A percentile compares a stretch with the other conserved stretches of the same genome.
Evolutionary conservation across 1,140 invertebrate species (phyloP).

Genomic region (Proales similis): DNA sequence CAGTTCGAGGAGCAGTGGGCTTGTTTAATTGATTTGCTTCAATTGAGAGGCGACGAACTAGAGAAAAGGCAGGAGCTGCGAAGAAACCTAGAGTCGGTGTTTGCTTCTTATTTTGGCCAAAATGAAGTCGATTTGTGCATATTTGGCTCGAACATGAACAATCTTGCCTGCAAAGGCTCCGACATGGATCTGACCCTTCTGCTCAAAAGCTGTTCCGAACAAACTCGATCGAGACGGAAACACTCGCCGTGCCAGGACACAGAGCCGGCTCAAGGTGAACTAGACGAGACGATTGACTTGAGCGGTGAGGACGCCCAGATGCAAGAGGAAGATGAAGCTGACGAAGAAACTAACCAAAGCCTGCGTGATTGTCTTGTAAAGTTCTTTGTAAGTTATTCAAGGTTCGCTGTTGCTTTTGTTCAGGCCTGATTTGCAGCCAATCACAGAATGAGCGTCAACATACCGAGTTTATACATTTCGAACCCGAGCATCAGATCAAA

Average conservation of each 20-base stretch:
- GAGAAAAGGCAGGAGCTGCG: slow-evolving; percentile 1
- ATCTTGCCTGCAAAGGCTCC: slow-evolving; percentile 26
- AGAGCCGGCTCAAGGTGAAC: slow-evolving; percentile 13
- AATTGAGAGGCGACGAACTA: background rate
- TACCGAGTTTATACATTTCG: slow-evolving; percentile 33
- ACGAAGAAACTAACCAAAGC: background rate
- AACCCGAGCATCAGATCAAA: slow-evolving; percentile 35
- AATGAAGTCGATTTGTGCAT: background rate
- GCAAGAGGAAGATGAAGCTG: slow-evolving; percentile 9
- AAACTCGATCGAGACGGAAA: slow-evolving; percentile 13
- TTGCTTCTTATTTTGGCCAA: slow-evolving; percentile 3
- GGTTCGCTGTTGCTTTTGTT: background rate
- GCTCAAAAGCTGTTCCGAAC: slow-evolving; percentile 14
- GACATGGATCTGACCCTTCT: slow-evolving; percentile 29
- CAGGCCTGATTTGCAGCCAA: background rate
- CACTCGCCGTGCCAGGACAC: slow-evolving; percentile 13
- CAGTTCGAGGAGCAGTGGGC: slow-evolving; percentile 24
- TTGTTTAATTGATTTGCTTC: slow-evolving; percentile 5
- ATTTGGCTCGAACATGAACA: slow-evolving; percentile 8
- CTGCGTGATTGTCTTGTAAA: slow-evolving; percentile 12
- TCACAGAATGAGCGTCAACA: slow-evolving; percentile 32
- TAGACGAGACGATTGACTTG: slow-evolving; percentile 28
- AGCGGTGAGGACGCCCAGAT: slow-evolving; percentile 10
- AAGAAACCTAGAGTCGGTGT: background rate
- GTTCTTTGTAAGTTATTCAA: slow-evolving; percentile 23